Base-by-base conservation (phyloP, 2,888 invertebrate species). In the Drosophila hamatofila region DNA sequence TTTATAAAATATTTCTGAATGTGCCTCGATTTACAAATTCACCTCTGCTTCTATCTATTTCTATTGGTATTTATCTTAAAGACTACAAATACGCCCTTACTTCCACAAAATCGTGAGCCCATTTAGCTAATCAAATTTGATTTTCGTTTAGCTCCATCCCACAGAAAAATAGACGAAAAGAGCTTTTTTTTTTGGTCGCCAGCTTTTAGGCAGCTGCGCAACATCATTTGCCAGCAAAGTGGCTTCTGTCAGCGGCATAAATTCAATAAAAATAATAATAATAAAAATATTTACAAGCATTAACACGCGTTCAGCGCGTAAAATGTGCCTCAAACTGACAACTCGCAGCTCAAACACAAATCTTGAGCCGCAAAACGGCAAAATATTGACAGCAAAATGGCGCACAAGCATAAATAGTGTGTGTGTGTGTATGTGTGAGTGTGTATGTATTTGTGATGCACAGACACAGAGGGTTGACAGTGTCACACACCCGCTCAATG, bases 191-290 rank as follows among this genome's bases (percentile, higher is more conserved):
- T 52, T 23, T 51, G 41, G 25, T 54, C 51, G 65, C 12, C 27
- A 33, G 81, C 88, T 83, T 83, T 86, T 73, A 73, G 75, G 73
- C 64, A 54, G 58, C 51, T 60, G 59, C 48, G 57, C 56, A 57
- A 56, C 54, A 55, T 60, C 54, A 74, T 79, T 72, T 80, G 66
- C 63, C 44, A 65, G 79, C 66, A 79, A 63, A 79, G 67, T 72
- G 73, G 57, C 73, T 71, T 33, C 71, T 71, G 75, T 75, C 72
- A 66, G 61, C 70, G 44, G 62, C 71, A 68, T 72, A 85, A 89
- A 89, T 88, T 91, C 89, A 91, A 91, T 90, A 91, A 88, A 91
- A 91, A 89, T 89, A 90, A 89, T 89, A 90, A 89, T 86, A 91
- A 91, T 90, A 90, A 89, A 91, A 91, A 90, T 91, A 91, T 91